Base-by-base conservation (phyloP, 2,797 vertebrate genomes). In the Peromyscus melanophrys region DNA sequence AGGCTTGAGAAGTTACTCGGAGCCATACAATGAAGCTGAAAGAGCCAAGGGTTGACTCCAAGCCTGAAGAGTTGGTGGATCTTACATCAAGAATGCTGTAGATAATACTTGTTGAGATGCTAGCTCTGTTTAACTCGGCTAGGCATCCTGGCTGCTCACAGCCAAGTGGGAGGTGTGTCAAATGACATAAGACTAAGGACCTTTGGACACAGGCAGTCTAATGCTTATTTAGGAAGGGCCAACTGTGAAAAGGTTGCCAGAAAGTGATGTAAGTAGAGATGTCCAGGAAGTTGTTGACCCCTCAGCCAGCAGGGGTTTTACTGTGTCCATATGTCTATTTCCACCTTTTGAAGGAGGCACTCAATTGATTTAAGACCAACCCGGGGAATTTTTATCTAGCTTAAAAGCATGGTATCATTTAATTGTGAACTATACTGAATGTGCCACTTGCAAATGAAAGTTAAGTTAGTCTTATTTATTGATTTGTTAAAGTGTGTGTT, bases 401-500 rank as follows among this genome's bases (percentile, higher is more conserved):
- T 96, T 96, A 89, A 92, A 95, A 86, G 86, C 61, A 90, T 90
- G 43, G 46, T 7, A 77, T 75, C 81, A 89, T 71, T 86, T 97
- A 91, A 92, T 85, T 94, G 73, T 82, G 92, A 96, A 88, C 92
- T 81, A 63, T 87, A 43, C 88, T 92, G 19, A 13, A 82, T 49
- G 55, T 81, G 75, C 37, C 37, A n/a, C 59, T 96, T 96, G 49
- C 87, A 92, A 95, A 37, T 63, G 63, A 86, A 87, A 88, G n/a
- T 81, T 93, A 88, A 86, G n/a, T 88, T 93, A 77, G 46, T 31
- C 52, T 81, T 89, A 65, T 77, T 96, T 88, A 91, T 84, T 73
- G 63, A 75, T 91, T 65, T 78, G 69, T 84, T 73, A 71, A 69
- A 59, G 49, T 65, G 31, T 61, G 27, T 91, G 25, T 76, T 96